Percentiles rank a stretch among this genome's conserved stretches.
Conservation (phyloP, 2,888 invertebrate species). For the Heliconius aoede region DNA sequence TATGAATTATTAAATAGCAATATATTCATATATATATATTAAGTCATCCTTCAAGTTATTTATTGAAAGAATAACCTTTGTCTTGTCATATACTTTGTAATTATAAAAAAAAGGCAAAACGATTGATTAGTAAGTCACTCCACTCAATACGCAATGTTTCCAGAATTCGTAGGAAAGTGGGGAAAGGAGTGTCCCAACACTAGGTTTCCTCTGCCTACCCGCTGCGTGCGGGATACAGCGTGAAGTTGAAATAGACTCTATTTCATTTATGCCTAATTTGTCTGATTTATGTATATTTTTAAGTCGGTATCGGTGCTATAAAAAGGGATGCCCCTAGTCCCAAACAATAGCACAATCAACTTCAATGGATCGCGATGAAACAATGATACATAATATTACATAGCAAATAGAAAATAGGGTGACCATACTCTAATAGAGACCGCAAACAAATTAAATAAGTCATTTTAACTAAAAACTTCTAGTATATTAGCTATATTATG, state of each 20-base stretch:
- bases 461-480: background rate
- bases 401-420: conserved; percentile 9
- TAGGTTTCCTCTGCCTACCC: too few species aligned
- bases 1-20: background rate
- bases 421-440: background rate
- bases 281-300: too few species aligned
- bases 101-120: too few species aligned
- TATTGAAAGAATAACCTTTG: background rate
- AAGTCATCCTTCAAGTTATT: background rate
- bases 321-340: conserved; percentile 5
- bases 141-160: too few species aligned
- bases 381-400: conserved; percentile 11
- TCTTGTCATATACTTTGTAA: too few species aligned
- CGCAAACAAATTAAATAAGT: background rate
- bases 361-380: conserved; percentile 2
- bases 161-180: too few species aligned
- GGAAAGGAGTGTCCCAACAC: too few species aligned
- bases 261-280: too few species aligned
- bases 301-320: background rate
- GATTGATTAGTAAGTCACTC: too few species aligned
- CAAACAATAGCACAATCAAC: conserved; percentile 1
- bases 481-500: too few species aligned
- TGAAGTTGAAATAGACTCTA: too few species aligned
- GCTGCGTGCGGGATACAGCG: too few species aligned
- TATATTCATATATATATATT: background rate